Evolutionary conservation across 2,113 vertebrate genomes (phyloP).

Genomic region (Amazona guildingii): DNA sequence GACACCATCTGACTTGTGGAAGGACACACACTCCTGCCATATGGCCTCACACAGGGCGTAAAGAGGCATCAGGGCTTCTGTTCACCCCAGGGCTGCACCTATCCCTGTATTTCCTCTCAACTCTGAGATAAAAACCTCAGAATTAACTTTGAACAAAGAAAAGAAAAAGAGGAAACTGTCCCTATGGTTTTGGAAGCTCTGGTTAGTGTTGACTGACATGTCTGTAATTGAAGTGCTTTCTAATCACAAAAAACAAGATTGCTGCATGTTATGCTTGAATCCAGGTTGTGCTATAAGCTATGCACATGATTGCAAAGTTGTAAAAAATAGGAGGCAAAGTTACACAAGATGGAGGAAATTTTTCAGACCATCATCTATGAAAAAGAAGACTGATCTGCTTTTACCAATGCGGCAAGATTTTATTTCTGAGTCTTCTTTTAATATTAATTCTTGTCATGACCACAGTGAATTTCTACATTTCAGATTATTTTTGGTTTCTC

Average conservation of each 20-base stretch:
- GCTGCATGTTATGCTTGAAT: not conserved
- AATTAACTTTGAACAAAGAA: not conserved
- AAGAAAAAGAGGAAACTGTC: not conserved
- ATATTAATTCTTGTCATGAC: not conserved
- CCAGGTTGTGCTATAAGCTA: not conserved
- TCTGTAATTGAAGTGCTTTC: not conserved
- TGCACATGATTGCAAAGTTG: not conserved
- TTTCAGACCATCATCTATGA: not conserved
- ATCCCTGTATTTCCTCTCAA: not conserved
- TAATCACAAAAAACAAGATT: not conserved
- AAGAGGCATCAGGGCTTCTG: not conserved
- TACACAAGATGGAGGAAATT: not conserved
- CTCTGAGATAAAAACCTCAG: not conserved
- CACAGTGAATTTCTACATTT: not conserved
- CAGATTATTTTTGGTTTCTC: conserved; percentile 10
- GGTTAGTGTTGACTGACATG: not conserved
- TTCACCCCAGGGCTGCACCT: not conserved
- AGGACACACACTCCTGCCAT: not conserved
- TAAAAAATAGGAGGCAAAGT: not conserved
- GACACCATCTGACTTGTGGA: not conserved
- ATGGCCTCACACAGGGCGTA: not conserved
- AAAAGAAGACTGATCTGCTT: not conserved
- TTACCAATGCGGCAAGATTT: not conserved
- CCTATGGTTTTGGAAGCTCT: not conserved
- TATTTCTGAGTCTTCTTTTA: not conserved